Evolutionary conservation across 2,888 invertebrate genomes (phyloP).

Genomic region (Aphrophora alni): DNA sequence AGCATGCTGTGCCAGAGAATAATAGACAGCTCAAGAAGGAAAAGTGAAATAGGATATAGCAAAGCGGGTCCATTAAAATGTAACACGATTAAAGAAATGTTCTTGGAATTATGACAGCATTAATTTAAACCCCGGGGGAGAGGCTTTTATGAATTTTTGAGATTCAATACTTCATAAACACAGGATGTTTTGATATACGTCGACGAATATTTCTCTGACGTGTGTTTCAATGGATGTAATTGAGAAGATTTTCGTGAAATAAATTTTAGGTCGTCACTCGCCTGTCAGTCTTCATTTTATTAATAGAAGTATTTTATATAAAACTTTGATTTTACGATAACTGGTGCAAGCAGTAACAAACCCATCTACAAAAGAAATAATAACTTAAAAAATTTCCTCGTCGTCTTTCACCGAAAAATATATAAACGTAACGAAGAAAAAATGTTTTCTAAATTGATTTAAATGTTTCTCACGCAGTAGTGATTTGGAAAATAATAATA

Average conservation of each 20-base stretch:
- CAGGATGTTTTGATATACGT: neutral
- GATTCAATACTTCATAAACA: neutral
- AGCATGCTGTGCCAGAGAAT: neutral
- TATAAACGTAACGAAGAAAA: no score
- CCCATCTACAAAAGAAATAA: no score
- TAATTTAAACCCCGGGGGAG: neutral
- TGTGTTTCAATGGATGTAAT: neutral
- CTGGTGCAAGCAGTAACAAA: no score
- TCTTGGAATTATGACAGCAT: neutral
- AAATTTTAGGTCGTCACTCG: neutral
- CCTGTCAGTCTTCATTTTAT: no score
- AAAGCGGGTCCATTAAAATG: neutral
- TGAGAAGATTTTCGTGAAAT: neutral
- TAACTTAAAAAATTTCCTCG: no score
- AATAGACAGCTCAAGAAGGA: conserved; percentile 2
- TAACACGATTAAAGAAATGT: neutral
- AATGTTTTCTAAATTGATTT: no score
- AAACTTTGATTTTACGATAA: no score
- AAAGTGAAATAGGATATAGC: neutral
- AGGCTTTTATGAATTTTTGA: neutral
- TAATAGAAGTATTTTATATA: no score
- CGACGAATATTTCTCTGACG: neutral
- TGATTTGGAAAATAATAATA: no score
- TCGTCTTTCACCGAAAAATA: no score
- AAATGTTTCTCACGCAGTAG: no score